Percentiles rank a stretch among this genome's conserved stretches.
phyloP scores from a whole-genome alignment of 2,797 vertebrate genomes.

The Peromyscus melanophrys region DNA sequence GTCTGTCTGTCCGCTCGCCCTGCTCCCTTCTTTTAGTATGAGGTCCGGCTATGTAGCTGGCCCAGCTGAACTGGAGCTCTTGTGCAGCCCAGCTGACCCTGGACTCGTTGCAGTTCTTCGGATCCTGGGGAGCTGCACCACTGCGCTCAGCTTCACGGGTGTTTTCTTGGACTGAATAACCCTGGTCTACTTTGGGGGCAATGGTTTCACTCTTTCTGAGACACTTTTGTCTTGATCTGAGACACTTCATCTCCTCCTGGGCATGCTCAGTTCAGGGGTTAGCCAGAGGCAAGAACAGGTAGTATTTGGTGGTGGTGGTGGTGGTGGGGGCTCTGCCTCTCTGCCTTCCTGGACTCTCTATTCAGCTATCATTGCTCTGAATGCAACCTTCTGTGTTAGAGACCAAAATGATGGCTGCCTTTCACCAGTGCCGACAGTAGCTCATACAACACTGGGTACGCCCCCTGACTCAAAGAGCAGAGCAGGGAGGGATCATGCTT shows the following conservation, averaged over 20 bases:
- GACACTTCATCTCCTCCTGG: neutral
- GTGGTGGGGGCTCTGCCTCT: neutral
- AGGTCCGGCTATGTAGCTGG: neutral
- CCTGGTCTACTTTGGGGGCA: neutral
- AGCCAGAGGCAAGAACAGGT: neutral
- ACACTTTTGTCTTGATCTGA: neutral
- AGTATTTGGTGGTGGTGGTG: neutral
- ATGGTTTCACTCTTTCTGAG: neutral
- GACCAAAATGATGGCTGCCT: neutral
- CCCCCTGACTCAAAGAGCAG: neutral
- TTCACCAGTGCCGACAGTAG: neutral
- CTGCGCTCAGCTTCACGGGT: neutral
- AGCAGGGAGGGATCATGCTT: neutral
- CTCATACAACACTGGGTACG: too few relatives aligned
- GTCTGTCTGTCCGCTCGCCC: neutral
- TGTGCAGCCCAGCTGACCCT: neutral
- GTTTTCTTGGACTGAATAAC: neutral
- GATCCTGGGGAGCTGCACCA: neutral
- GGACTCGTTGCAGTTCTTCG: neutral
- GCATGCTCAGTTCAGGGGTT: neutral
- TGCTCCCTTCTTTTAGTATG: neutral
- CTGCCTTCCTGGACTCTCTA: neutral
- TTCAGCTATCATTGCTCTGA: neutral
- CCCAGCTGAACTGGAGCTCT: neutral
- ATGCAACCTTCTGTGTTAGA: neutral